phyloP scores from a whole-genome alignment of 2,113 vertebrate genomes.

The Chionodraco myersi region DNA sequence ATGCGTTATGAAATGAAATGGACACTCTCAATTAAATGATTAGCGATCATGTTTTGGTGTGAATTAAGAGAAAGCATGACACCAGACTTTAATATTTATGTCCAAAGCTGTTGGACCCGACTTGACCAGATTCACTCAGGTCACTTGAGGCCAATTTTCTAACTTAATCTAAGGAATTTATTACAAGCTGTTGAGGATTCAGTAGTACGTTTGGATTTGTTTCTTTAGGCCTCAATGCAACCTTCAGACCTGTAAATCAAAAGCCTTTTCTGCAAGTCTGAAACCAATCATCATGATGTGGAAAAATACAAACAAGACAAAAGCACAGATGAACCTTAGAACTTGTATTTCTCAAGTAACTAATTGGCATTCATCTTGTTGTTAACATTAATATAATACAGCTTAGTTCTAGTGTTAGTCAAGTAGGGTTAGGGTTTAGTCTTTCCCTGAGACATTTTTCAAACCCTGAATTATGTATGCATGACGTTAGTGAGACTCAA shows the following conservation, averaged over 20 bases:
- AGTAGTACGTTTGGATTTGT: neutral
- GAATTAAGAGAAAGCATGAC: slow-evolving; percentile 47
- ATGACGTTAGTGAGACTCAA: neutral
- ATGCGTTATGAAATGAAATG: slow-evolving; percentile 44
- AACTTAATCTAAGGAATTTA: slow-evolving; percentile 37
- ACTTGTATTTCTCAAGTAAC: neutral
- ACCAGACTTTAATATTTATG: slow-evolving; percentile 47
- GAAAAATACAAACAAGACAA: neutral
- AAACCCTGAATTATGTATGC: neutral
- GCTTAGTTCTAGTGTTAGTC: neutral
- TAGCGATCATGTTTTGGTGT: slow-evolving; percentile 45
- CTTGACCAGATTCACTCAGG: slow-evolving; percentile 26
- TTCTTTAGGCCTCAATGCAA: neutral
- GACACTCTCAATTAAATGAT: slow-evolving; percentile 57
- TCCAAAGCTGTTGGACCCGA: slow-evolving; percentile 34
- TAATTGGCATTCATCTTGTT: neutral
- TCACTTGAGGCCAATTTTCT: slow-evolving; percentile 32
- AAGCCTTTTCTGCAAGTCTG: slow-evolving; percentile 1
- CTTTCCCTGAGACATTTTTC: neutral
- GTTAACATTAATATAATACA: neutral
- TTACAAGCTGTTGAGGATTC: slow-evolving; percentile 7
- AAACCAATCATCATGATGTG: neutral
- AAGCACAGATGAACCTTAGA: neutral
- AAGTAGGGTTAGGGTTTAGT: neutral
- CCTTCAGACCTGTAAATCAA: neutral